Conservation (phyloP, 2,797 vertebrate genomes). For the Pangasius macronema region DNA sequence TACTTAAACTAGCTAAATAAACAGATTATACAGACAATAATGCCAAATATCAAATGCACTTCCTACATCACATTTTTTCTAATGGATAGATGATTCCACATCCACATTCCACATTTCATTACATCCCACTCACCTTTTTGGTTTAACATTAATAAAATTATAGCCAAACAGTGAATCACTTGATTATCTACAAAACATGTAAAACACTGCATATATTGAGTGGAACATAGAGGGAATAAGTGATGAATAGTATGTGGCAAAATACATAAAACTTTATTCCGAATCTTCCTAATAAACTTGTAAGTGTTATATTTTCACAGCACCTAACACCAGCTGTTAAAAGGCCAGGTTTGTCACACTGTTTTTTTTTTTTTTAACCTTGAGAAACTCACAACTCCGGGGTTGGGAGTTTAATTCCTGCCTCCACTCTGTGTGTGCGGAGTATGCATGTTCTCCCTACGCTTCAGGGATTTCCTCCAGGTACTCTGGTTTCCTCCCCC, state of each 20-base stretch:
- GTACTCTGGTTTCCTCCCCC: too few species aligned
- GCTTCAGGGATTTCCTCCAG: too few species aligned
- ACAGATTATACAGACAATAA: too few species aligned
- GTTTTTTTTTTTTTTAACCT: constrained; percentile 13
- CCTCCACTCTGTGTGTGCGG: too few species aligned
- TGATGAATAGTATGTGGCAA: neutral
- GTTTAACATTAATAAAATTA: neutral
- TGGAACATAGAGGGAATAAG: too few species aligned
- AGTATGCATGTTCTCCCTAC: too few species aligned
- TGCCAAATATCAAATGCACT: neutral
- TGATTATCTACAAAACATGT: constrained; percentile 23
- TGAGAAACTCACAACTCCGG: too few species aligned
- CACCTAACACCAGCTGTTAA: constrained; percentile 33
- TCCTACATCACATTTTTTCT: neutral
- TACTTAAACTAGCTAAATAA: too few species aligned
- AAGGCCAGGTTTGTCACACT: neutral
- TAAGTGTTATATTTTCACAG: neutral
- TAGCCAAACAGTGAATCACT: neutral
- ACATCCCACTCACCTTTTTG: neutral
- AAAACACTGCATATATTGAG: neutral
- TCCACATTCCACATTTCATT: neutral
- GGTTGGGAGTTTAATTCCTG: too few species aligned
- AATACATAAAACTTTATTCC: neutral
- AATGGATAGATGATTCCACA: neutral
- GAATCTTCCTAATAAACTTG: neutral